These are phyloP conservation scores for Falco punctatus DNA, from an alignment of 2,113 vertebrate genomes.

Conservation along the genomic window DNA sequence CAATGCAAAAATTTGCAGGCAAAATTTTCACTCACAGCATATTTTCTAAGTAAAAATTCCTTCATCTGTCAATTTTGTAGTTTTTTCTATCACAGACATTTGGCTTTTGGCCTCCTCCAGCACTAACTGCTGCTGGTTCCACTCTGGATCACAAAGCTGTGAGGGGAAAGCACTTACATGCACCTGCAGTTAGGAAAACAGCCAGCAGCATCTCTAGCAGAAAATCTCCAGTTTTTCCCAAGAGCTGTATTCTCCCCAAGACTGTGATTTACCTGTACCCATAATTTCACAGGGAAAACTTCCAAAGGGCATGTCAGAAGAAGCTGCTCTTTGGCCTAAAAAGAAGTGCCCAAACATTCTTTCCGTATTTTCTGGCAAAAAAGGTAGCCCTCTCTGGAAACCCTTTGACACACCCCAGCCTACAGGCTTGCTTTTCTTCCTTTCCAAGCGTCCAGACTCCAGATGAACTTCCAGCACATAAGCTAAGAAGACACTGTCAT, in stretches of 20 bases:
- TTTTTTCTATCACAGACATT: background rate
- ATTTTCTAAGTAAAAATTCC: background rate
- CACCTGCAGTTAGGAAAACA: background rate
- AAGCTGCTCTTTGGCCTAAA: background rate
- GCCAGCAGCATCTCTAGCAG: background rate
- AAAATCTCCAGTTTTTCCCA: background rate
- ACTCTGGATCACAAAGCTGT: background rate
- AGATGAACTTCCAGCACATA: background rate
- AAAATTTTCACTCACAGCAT: background rate
- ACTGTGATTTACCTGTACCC: background rate
- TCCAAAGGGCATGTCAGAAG: background rate
- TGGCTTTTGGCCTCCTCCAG: background rate
- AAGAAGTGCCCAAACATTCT: background rate
- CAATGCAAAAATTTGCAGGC: background rate
- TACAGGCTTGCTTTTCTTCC: background rate
- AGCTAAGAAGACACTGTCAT: background rate
- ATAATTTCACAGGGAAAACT: background rate
- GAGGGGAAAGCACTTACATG: background rate
- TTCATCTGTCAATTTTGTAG: background rate
- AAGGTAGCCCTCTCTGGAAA: background rate
- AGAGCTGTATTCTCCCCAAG: background rate
- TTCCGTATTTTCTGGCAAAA: background rate
- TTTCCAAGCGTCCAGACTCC: background rate
- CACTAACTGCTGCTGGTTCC: background rate
- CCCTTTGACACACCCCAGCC: background rate